Conservation (phyloP, 2,888 invertebrate species). For the Dendrolimus pini region DNA sequence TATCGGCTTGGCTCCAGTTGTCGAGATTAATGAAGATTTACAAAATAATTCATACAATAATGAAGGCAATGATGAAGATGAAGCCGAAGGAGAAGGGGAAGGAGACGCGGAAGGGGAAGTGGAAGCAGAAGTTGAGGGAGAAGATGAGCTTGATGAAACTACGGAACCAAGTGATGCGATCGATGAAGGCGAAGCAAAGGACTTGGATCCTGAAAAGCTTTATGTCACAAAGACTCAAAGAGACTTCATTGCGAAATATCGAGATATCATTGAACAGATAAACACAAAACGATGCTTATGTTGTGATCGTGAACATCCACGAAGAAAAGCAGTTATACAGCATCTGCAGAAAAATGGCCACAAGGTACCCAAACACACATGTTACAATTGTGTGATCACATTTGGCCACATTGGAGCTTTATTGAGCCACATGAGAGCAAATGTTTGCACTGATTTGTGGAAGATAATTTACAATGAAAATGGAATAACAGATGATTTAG, state of each 20-base stretch:
- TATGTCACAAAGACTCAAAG: conserved; percentile 64
- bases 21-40: conserved; percentile 68
- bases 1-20: conserved; percentile 49
- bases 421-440: conserved; percentile 70
- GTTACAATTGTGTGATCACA: conserved; percentile 78
- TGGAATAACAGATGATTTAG: conserved; percentile 65
- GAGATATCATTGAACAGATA: conserved; percentile 65
- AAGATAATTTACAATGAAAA: conserved; percentile 68
- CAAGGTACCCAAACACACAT: conserved; percentile 78
- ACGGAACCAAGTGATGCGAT: conserved; percentile 26
- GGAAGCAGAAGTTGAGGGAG: conserved; percentile 39
- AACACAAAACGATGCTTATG: conserved; percentile 69
- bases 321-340: conserved; percentile 70
- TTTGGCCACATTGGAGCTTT: conserved; percentile 72
- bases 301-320: conserved; percentile 64
- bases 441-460: conserved; percentile 68
- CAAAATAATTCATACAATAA: conserved; percentile 50
- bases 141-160: conserved; percentile 39
- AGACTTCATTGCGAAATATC: conserved; percentile 62
- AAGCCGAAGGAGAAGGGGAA: conserved; percentile 40
- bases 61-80: conserved; percentile 52
- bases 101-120: conserved; percentile 37
- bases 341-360: conserved; percentile 73
- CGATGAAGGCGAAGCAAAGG: conserved; percentile 39
- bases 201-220: conserved; percentile 51